Conservation (phyloP, 2,888 invertebrate genomes). For the Tachina lurida region DNA sequence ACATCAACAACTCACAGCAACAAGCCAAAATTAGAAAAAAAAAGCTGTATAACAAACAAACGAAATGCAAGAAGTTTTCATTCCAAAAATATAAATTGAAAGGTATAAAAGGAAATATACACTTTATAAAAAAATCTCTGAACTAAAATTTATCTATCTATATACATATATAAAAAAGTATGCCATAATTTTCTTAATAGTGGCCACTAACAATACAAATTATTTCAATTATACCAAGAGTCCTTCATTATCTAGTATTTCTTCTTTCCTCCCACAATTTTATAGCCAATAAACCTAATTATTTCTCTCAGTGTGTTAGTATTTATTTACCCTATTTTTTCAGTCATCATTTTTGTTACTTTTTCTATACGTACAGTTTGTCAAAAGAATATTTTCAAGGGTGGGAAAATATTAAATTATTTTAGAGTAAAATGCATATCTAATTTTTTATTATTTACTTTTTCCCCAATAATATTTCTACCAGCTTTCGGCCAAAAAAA, state of each 20-base stretch:
- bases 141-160: too few relatives aligned
- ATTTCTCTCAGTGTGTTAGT: conserved; percentile 35
- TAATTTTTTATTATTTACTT: too few relatives aligned
- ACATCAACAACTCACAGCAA: conserved; percentile 24
- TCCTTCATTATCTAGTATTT: neutral
- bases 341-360: conserved; percentile 42
- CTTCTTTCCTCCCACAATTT: neutral
- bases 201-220: neutral
- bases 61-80: conserved; percentile 14
- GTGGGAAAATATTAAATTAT: too few relatives aligned
- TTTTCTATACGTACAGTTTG: neutral
- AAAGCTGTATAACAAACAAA: neutral
- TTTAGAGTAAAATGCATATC: too few relatives aligned
- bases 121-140: too few relatives aligned
- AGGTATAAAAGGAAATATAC: too few relatives aligned
- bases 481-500: too few relatives aligned
- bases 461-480: too few relatives aligned
- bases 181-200: too few relatives aligned
- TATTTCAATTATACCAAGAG: neutral
- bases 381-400: too few relatives aligned
- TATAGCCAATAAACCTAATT: neutral
- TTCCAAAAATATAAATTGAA: neutral
- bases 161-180: too few relatives aligned
- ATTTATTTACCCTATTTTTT: conserved; percentile 60
- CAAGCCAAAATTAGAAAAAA: conserved; percentile 9